A percentile compares a stretch with the other conserved stretches of the same genome.
Conservation (phyloP, 2,888 invertebrate species). For the Phoenoteleia sp. region DNA sequence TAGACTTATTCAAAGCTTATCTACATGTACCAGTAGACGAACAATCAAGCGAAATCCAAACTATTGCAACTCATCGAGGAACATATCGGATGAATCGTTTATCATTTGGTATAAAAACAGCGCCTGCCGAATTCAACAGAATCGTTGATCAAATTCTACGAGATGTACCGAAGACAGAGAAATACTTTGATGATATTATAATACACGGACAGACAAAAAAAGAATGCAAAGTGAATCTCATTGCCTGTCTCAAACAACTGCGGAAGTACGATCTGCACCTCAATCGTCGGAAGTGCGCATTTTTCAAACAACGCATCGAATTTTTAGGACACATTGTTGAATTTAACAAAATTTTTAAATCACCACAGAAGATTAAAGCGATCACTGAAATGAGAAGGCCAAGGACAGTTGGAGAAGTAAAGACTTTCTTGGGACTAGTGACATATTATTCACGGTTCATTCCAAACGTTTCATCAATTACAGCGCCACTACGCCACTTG, state of each 20-base stretch:
- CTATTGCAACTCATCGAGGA: constrained; percentile 59
- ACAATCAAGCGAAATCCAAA: constrained; percentile 47
- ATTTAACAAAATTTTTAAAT: constrained; percentile 16
- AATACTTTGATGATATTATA: constrained; percentile 60
- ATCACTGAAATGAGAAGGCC: constrained; percentile 71
- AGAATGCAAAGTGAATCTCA: constrained; percentile 44
- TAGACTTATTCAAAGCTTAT: constrained; percentile 51
- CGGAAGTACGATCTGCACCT: constrained; percentile 35
- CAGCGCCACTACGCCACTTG: constrained; percentile 9
- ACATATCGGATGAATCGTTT: constrained; percentile 36
- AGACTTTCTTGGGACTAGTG: constrained; percentile 68
- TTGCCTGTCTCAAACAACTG: background rate
- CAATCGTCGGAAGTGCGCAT: constrained; percentile 30
- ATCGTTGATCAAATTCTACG: constrained; percentile 44
- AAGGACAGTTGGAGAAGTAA: constrained; percentile 64
- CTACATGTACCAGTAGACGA: constrained; percentile 50
- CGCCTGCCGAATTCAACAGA: constrained; percentile 49
- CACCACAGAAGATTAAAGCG: constrained; percentile 67
- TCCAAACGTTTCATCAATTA: constrained; percentile 32
- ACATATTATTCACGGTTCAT: constrained; percentile 66
- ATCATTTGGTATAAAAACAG: constrained; percentile 53
- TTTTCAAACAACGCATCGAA: constrained; percentile 46
- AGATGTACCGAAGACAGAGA: constrained; percentile 36
- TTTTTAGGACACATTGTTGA: constrained; percentile 41
- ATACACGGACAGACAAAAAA: constrained; percentile 41